Percentiles rank a stretch among this genome's conserved stretches.
Conservation (phyloP, 92 coral and sea anemone genomes). For the Siderastrea radians region DNA sequence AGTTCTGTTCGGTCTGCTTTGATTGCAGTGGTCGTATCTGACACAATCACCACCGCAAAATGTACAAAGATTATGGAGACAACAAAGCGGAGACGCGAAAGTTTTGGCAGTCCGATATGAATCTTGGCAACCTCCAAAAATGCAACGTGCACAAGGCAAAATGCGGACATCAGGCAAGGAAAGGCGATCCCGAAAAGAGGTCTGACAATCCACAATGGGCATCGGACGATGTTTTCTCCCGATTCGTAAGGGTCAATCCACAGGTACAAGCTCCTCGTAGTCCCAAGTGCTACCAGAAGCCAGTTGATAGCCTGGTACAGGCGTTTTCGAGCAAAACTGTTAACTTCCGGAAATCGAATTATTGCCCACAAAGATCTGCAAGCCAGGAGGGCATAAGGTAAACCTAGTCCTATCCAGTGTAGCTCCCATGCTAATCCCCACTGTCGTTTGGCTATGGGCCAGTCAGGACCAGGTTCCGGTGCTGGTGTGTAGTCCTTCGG, state of each 20-base stretch:
- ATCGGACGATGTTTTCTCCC: slow-evolving; percentile 57
- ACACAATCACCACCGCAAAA: slow-evolving; percentile 75
- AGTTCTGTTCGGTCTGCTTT: slow-evolving; percentile 71
- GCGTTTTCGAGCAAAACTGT: slow-evolving; percentile 64
- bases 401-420: slow-evolving; percentile 90
- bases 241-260: slow-evolving; percentile 89
- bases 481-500: slow-evolving; percentile 18
- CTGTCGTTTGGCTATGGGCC: slow-evolving; percentile 79
- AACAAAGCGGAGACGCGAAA: slow-evolving; percentile 77
- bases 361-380: slow-evolving; percentile 68
- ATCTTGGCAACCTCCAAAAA: slow-evolving; percentile 87
- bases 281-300: slow-evolving; percentile 78
- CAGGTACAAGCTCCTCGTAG: slow-evolving; percentile 73
- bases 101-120: slow-evolving; percentile 52
- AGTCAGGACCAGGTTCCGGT: slow-evolving; percentile 92
- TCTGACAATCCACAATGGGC: slow-evolving; percentile 76
- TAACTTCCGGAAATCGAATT: slow-evolving; percentile 37
- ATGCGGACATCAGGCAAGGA: slow-evolving; percentile 92
- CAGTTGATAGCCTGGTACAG: slow-evolving; percentile 77
- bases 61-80: slow-evolving; percentile 72
- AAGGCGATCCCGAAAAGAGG: slow-evolving; percentile 89
- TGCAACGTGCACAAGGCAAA: slow-evolving; percentile 86
- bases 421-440: slow-evolving; percentile 87
- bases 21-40: slow-evolving; percentile 77
- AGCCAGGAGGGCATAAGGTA: slow-evolving; percentile 70